phyloP scores from a whole-genome alignment of 2,888 invertebrate genomes.

The Achlya flavicornis region DNA sequence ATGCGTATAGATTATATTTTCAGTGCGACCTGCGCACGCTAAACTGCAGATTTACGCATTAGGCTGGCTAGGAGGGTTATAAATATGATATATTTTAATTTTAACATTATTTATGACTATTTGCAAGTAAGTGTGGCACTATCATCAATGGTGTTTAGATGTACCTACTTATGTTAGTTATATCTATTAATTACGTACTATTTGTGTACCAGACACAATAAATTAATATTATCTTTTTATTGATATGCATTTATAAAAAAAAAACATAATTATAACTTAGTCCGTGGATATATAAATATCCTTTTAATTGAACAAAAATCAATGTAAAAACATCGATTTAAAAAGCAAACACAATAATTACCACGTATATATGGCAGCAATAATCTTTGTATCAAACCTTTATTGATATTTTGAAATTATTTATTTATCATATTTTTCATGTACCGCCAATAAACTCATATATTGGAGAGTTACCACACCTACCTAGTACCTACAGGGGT shows the following conservation, averaged over 20 bases:
- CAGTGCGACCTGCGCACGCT: not conserved
- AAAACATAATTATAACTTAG: slow-evolving; percentile 17
- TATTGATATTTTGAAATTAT: not conserved
- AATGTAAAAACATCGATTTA: too few species aligned
- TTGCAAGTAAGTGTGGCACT: not conserved
- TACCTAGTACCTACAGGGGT: not conserved
- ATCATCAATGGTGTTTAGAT: not conserved
- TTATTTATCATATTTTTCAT: not conserved
- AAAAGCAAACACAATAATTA: slow-evolving; percentile 1
- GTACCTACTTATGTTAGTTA: not conserved
- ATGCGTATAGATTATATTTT: not conserved
- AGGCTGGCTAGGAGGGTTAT: too few species aligned
- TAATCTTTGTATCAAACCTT: not conserved
- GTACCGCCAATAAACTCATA: not conserved
- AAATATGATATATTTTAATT: too few species aligned
- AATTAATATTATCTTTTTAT: slow-evolving; percentile 24
- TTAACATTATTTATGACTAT: too few species aligned
- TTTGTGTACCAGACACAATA: slow-evolving; percentile 60
- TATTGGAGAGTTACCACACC: not conserved
- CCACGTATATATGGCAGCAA: not conserved
- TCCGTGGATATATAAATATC: not conserved
- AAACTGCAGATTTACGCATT: not conserved
- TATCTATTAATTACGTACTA: slow-evolving; percentile 28
- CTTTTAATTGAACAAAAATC: not conserved
- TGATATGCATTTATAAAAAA: slow-evolving; percentile 44